A percentile compares a stretch with the other conserved stretches of the same genome.
Evolutionary conservation across 2,888 invertebrate genomes (phyloP).

Genomic region (Xestobium rufovillosum): DNA sequence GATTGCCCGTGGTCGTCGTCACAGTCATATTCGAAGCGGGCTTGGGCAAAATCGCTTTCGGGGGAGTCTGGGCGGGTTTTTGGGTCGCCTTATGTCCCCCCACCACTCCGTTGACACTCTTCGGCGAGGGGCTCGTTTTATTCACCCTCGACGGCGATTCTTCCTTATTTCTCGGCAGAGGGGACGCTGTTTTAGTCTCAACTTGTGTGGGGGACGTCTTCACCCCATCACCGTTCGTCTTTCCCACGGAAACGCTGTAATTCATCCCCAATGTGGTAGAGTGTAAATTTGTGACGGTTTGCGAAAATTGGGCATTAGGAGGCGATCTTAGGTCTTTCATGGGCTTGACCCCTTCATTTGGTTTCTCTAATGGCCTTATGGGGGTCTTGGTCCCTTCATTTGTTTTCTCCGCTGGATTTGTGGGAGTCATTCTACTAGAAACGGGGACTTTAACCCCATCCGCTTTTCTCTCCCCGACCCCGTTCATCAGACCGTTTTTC

Average conservation of each 20-base stretch:
- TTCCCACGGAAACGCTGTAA: conserved; percentile 39
- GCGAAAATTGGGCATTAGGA: conserved; percentile 21
- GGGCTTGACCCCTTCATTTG: conserved; percentile 12
- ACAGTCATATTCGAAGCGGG: too few species aligned
- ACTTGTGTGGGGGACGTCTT: not conserved
- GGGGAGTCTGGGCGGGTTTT: conserved; percentile 5
- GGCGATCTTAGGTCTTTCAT: not conserved
- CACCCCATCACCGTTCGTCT: not conserved
- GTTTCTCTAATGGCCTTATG: conserved; percentile 19
- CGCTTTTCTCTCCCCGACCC: conserved; percentile 18
- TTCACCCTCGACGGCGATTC: conserved; percentile 8
- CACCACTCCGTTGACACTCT: conserved; percentile 3
- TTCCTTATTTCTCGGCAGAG: conserved; percentile 11
- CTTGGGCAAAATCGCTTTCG: too few species aligned
- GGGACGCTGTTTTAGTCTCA: conserved; percentile 9
- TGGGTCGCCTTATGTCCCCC: conserved; percentile 7
- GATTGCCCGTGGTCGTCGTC: conserved; percentile 8
- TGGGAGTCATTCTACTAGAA: conserved; percentile 11
- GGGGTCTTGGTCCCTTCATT: conserved; percentile 22
- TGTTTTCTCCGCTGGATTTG: conserved; percentile 25
- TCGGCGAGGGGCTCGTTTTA: conserved; percentile 4
- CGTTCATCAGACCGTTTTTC: conserved; percentile 12
- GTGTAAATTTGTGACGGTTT: conserved; percentile 32
- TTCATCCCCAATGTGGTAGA: conserved; percentile 39
- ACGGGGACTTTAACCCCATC: conserved; percentile 12